Conservation (phyloP, 2,113 vertebrate genomes). For the Salvator merianae region DNA sequence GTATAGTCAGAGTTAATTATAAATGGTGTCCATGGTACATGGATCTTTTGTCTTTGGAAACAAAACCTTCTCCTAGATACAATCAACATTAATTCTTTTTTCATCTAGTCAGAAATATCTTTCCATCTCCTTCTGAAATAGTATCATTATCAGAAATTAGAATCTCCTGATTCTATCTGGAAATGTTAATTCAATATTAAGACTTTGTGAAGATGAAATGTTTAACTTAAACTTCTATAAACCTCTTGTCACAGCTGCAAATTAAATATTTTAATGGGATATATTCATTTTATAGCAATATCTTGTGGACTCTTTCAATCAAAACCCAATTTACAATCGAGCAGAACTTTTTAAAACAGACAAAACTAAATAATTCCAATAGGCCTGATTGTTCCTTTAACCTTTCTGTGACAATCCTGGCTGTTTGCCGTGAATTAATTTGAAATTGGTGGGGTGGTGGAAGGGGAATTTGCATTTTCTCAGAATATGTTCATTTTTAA, state of each 20-base stretch:
- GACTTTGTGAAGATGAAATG: slow-evolving; percentile 16
- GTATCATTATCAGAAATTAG: slow-evolving; percentile 37
- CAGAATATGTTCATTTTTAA: slow-evolving; percentile 24
- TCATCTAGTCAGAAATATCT: neutral
- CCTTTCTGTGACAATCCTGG: slow-evolving; percentile 31
- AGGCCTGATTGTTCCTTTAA: slow-evolving; percentile 45
- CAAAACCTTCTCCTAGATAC: slow-evolving; percentile 6
- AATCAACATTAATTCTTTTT: slow-evolving; percentile 4
- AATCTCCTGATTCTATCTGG: slow-evolving; percentile 27
- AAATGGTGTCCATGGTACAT: slow-evolving; percentile 1
- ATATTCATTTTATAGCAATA: slow-evolving; percentile 47
- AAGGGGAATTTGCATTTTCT: slow-evolving; percentile 1
- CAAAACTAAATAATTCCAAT: slow-evolving; percentile 35
- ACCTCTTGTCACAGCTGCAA: slow-evolving; percentile 32
- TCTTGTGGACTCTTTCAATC: slow-evolving; percentile 43
- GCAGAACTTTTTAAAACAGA: slow-evolving; percentile 34
- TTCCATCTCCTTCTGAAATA: slow-evolving; percentile 40
- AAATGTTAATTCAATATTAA: slow-evolving; percentile 44
- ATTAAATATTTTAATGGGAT: slow-evolving; percentile 31
- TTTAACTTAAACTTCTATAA: slow-evolving; percentile 44
- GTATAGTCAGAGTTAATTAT: neutral
- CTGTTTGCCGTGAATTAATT: slow-evolving; percentile 41
- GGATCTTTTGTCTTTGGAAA: slow-evolving; percentile 39
- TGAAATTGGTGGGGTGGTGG: slow-evolving; percentile 27
- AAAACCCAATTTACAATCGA: slow-evolving; percentile 46